A percentile compares a stretch with the other conserved stretches of the same genome.
Conservation (phyloP, 2,797 vertebrate species). For the Lerista edwardsae region DNA sequence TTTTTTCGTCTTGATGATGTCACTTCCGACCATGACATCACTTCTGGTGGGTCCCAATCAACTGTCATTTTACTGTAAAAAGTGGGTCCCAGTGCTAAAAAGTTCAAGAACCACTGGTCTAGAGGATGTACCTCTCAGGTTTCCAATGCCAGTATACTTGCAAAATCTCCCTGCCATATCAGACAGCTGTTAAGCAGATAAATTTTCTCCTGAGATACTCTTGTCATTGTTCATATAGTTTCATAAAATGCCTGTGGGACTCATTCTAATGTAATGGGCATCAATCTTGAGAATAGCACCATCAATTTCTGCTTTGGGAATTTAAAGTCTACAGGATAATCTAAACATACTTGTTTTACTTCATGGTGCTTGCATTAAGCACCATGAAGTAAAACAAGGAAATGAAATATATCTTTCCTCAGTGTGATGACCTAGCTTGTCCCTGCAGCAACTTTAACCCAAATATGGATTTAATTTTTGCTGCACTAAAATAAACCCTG, state of each 20-base stretch:
- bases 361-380: no score
- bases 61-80: no score
- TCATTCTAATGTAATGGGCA: neutral
- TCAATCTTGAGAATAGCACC: neutral
- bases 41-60: no score
- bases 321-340: slow-evolving; percentile 45
- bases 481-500: slow-evolving; percentile 34
- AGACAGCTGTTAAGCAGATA: slow-evolving; percentile 8
- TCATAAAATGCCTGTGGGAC: slow-evolving; percentile 6
- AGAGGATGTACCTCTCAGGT: neutral
- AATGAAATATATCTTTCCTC: slow-evolving; percentile 35
- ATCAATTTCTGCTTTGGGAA: slow-evolving; percentile 13
- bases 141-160: neutral
- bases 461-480: slow-evolving; percentile 34
- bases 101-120: no score
- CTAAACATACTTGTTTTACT: slow-evolving; percentile 48
- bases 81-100: no score
- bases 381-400: slow-evolving; percentile 50
- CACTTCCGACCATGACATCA: no score
- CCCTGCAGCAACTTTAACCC: slow-evolving; percentile 35
- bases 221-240: neutral
- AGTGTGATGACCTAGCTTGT: slow-evolving; percentile 22
- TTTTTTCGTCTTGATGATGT: no score
- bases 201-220: neutral
- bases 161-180: neutral